Evolutionary conservation across 2,113 vertebrate genomes (phyloP).

Genomic region (Todiramphus saurophagus): DNA sequence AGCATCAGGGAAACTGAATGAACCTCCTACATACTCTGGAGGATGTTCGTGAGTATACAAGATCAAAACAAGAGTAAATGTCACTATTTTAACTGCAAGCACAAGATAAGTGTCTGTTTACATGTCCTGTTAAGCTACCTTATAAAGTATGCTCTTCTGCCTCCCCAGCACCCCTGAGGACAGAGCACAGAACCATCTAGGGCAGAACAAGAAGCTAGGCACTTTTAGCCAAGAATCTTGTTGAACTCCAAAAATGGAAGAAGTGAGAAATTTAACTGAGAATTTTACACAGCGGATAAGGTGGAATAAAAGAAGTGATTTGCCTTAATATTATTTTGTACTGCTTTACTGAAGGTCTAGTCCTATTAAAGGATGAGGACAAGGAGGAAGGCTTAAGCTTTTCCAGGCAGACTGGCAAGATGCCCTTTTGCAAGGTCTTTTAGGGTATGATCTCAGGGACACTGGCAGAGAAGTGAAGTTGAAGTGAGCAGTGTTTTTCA

Average conservation of each 20-base stretch:
- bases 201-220: not conserved
- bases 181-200: not conserved
- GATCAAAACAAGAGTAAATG: not conserved
- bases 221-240: not conserved
- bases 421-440: constrained; percentile 51
- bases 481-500: not conserved
- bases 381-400: constrained; percentile 57
- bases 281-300: not conserved
- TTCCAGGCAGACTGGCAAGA: constrained; percentile 50
- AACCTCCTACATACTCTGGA: not conserved
- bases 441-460: constrained; percentile 4
- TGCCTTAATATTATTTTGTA: not conserved
- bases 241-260: not conserved
- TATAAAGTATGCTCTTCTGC: not conserved
- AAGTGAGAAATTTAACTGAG: not conserved
- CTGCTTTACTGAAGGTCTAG: constrained; percentile 52
- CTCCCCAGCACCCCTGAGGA: not conserved
- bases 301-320: not conserved
- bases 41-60: not conserved
- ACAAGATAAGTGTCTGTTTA: not conserved
- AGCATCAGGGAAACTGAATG: not conserved
- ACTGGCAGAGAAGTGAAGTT: not conserved
- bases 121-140: not conserved
- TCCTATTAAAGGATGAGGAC: constrained; percentile 65
- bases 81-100: not conserved